phyloP scores from a whole-genome alignment of 2,888 invertebrate genomes.

The Miltochrista miniata region DNA sequence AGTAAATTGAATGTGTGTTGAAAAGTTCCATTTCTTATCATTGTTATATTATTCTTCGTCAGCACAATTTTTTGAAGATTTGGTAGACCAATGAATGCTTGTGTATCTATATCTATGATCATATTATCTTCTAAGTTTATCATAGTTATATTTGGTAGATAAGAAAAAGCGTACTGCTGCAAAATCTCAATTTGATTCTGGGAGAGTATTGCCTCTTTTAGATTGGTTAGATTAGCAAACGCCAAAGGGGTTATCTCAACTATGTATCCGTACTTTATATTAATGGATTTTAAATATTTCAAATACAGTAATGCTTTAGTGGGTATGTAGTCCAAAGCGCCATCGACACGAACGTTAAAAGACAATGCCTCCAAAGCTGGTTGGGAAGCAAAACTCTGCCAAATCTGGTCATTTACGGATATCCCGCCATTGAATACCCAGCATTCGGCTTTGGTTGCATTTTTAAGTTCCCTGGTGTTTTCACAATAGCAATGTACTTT shows the following conservation, averaged over 20 bases:
- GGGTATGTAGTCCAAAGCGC: constrained; percentile 88
- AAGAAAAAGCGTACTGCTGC: constrained; percentile 88
- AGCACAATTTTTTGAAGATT: constrained; percentile 89
- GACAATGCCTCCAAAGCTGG: constrained; percentile 87
- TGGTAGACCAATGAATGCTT: constrained; percentile 89
- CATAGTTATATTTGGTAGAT: constrained; percentile 87
- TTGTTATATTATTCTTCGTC: constrained; percentile 93
- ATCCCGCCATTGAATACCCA: constrained; percentile 89
- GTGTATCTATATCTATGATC: constrained; percentile 88
- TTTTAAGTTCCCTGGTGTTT: constrained; percentile 75
- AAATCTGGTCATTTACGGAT: constrained; percentile 87
- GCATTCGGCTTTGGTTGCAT: constrained; percentile 90
- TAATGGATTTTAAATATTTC: constrained; percentile 86
- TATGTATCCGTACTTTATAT: constrained; percentile 89
- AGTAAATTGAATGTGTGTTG: constrained; percentile 88
- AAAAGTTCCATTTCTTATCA: constrained; percentile 93
- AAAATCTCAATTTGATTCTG: constrained; percentile 88
- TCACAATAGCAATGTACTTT: constrained; percentile 88
- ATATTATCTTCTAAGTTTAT: constrained; percentile 90
- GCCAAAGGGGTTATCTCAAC: constrained; percentile 87
- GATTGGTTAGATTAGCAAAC: constrained; percentile 88
- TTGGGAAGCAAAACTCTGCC: constrained; percentile 90
- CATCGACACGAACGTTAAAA: constrained; percentile 88
- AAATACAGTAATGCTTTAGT: constrained; percentile 87
- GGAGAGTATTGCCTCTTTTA: constrained; percentile 86